Conservation (phyloP, 2,888 invertebrate genomes). For the Diogma glabrata region DNA sequence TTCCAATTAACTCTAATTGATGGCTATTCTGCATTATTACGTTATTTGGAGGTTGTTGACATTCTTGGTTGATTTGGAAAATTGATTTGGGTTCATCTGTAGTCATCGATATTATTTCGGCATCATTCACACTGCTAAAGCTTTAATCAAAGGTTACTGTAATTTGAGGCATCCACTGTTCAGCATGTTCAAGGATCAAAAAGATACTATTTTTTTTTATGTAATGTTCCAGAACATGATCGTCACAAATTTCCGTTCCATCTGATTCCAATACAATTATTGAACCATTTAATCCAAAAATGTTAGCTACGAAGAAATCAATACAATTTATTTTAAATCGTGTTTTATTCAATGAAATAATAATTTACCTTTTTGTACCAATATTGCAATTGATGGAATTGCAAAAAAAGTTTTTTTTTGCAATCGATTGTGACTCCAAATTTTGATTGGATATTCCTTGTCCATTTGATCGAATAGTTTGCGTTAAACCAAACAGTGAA, state of each 20-base stretch:
- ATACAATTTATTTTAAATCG: neutral
- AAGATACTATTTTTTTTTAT: neutral
- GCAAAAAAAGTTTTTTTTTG: neutral
- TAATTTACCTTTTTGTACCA: neutral
- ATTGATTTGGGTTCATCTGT: too few species aligned
- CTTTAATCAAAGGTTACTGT: too few species aligned
- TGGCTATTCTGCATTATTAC: too few species aligned
- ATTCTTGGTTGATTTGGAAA: too few species aligned
- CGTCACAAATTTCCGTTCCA: conserved; percentile 11
- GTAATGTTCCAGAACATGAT: conserved; percentile 3
- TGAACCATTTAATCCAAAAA: neutral
- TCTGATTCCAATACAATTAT: conserved; percentile 5
- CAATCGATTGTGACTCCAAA: neutral
- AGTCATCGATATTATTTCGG: too few species aligned
- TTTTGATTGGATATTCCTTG: too few species aligned
- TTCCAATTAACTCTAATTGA: too few species aligned
- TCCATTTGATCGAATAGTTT: too few species aligned
- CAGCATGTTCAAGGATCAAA: neutral
- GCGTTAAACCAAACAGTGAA: neutral
- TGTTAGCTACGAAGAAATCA: neutral
- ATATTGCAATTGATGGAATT: neutral
- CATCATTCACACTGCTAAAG: too few species aligned
- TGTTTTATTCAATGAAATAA: neutral
- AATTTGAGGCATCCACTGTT: conserved; percentile 9
- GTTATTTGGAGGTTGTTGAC: too few species aligned